Base-by-base conservation (phyloP, 2,113 vertebrate genomes). In the Physeter macrocephalus region DNA sequence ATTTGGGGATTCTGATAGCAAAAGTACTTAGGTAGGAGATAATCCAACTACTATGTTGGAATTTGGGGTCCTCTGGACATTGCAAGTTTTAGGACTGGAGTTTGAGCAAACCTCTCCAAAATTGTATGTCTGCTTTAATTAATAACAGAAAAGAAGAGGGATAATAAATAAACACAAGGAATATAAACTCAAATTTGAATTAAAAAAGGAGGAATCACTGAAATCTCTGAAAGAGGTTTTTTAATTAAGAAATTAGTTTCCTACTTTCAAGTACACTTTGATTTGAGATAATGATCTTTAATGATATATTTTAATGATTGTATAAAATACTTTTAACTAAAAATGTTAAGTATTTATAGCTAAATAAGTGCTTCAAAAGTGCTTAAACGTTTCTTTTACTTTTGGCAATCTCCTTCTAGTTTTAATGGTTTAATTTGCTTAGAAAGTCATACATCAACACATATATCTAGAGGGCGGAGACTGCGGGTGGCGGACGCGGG, bases 271-370 rank as follows among this genome's bases (percentile, higher is more conserved):
- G 43, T 78, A 67, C 18, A 85, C 13, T 67, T 93, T 41, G 39
- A 77, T 89, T 89, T 90, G n/a, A 78, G 64, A 62, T 90, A 80
- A 86, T 62, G 23, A 72, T 80, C 61, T 80, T 93, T 83, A 90
- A 80, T 66, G 31, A 72, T 77, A 31, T n/a, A 80, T 86, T 69
- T 89, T 85, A 93, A 59, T 25, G 25, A 67, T 2, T 84, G 39
- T 23, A 87, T 67, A 46, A n/a, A 94, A 75, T 67, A 84, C 59
- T 4, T 77, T 41, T 49, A 84, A 31, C 46, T 83, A 74, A 90
- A 90, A 67, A 67, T 61, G 27, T 74, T 57, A 67, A 36, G 3
- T 57, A 89, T 62, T 88, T 71, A 61, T 57, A 84, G 34, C 61
- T 39, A 90, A 84, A 80, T 78, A 29, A 84, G 49, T 67, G 39